These are phyloP conservation scores for Anguilla marmorata DNA, from an alignment of 2,797 vertebrate genomes.

Conservation along the genomic window DNA sequence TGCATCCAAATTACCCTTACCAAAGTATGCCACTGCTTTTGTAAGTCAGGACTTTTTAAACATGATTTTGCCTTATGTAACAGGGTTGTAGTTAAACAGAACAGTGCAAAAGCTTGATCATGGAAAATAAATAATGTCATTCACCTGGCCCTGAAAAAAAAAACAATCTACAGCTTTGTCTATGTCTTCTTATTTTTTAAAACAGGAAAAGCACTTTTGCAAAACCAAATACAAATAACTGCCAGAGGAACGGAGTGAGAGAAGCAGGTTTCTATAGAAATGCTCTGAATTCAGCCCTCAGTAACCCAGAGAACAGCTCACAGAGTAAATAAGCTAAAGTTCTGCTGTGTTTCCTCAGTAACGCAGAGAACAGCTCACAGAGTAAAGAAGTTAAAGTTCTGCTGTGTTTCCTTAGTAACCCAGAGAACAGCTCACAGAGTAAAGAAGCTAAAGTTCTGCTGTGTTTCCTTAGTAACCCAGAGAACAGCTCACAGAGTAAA, in stretches of 20 bases:
- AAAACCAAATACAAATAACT: neutral
- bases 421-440: slow-evolving; percentile 1
- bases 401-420: neutral
- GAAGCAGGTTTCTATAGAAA: slow-evolving; percentile 66
- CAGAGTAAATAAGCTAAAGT: slow-evolving; percentile 44
- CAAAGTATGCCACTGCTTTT: slow-evolving; percentile 31
- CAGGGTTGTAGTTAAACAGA: neutral
- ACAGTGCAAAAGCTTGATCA: neutral
- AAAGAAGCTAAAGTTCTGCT: slow-evolving; percentile 43
- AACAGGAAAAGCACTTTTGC: neutral
- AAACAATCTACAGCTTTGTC: neutral
- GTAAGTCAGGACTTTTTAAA: neutral
- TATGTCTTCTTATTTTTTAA: neutral
- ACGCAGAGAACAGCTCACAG: neutral
- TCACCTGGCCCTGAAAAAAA: neutral
- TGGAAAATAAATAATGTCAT: neutral
- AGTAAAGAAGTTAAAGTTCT: slow-evolving; percentile 44
- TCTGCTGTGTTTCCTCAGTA: neutral
- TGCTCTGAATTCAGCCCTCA: slow-evolving; percentile 32
- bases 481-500: slow-evolving; percentile 16
- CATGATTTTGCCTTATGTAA: neutral
- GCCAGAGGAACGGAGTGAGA: slow-evolving; percentile 47
- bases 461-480: neutral
- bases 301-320: neutral
- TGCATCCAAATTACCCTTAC: neutral